Conservation (phyloP, 2,888 invertebrate genomes). For the Tachina fera region DNA sequence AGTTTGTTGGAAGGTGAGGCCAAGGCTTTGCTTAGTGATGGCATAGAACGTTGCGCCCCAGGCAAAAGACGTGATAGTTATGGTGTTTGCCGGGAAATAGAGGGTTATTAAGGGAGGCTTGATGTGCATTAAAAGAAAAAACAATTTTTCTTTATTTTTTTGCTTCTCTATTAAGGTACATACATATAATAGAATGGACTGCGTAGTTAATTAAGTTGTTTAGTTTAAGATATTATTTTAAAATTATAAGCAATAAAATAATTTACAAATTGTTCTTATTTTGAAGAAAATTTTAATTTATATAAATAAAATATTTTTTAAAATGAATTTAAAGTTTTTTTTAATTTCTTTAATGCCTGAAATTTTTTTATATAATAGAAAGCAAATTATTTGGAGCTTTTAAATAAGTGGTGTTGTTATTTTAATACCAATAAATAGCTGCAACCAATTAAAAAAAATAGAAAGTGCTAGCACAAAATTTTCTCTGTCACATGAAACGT, state of each 20-base stretch:
- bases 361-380: too few species aligned
- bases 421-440: too few species aligned
- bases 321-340: not conserved
- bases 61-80: constrained; percentile 87
- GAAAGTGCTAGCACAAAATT: too few species aligned
- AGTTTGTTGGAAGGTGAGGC: constrained; percentile 72
- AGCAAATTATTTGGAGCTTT: too few species aligned
- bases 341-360: too few species aligned
- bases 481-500: too few species aligned
- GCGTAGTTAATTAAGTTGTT: constrained; percentile 57
- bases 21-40: constrained; percentile 86
- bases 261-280: not conserved
- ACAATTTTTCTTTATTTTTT: not conserved
- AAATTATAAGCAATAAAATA: not conserved
- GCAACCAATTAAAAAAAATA: too few species aligned
- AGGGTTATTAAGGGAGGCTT: constrained; percentile 76
- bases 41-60: constrained; percentile 89
- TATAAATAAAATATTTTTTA: constrained; percentile 21
- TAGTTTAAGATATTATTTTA: constrained; percentile 31
- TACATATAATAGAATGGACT: constrained; percentile 45
- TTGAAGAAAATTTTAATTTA: constrained; percentile 12
- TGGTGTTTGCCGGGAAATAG: constrained; percentile 85
- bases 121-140: not conserved
- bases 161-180: constrained; percentile 8
- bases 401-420: too few species aligned